Evolutionary conservation across 2,113 vertebrate genomes (phyloP).

Genomic region (Chauna torquata): DNA sequence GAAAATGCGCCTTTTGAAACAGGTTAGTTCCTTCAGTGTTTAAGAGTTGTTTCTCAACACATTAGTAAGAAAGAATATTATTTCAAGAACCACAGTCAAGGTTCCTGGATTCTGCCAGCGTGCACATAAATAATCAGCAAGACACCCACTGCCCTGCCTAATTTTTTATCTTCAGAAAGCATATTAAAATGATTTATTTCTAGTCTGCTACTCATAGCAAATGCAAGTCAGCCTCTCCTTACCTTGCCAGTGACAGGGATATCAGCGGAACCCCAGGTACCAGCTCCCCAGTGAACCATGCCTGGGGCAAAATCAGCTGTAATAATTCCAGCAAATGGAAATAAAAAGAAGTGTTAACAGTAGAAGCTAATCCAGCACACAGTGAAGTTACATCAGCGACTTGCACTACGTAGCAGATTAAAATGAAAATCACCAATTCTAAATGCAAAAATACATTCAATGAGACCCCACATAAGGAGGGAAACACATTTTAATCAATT

Average conservation of each 20-base stretch:
- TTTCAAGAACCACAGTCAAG: not conserved
- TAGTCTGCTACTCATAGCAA: slow-evolving; percentile 34
- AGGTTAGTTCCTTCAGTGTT: not conserved
- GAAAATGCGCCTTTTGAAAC: slow-evolving; percentile 27
- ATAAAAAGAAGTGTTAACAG: slow-evolving; percentile 62
- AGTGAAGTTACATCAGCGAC: slow-evolving; percentile 8
- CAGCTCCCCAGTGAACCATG: slow-evolving; percentile 80
- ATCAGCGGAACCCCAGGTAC: slow-evolving; percentile 88
- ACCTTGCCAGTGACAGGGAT: slow-evolving; percentile 86
- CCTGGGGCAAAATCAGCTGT: slow-evolving; percentile 86
- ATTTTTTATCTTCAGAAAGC: slow-evolving; percentile 56
- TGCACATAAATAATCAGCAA: slow-evolving; percentile 51
- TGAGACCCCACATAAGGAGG: not conserved
- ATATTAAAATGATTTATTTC: slow-evolving; percentile 60
- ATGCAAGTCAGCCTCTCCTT: slow-evolving; percentile 62
- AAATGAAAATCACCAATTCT: not conserved
- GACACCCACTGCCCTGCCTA: slow-evolving; percentile 16
- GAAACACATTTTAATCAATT: not conserved
- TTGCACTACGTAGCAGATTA: not conserved
- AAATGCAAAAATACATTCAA: not conserved
- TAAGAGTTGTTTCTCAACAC: not conserved
- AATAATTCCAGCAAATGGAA: slow-evolving; percentile 83
- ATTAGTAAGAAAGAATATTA: slow-evolving; percentile 30
- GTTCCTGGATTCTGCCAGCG: not conserved
- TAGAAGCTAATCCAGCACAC: slow-evolving; percentile 40